Percentiles rank a stretch among this genome's conserved stretches.
phyloP scores from a whole-genome alignment of 2,888 invertebrate species.

The Eupithecia subumbrata region DNA sequence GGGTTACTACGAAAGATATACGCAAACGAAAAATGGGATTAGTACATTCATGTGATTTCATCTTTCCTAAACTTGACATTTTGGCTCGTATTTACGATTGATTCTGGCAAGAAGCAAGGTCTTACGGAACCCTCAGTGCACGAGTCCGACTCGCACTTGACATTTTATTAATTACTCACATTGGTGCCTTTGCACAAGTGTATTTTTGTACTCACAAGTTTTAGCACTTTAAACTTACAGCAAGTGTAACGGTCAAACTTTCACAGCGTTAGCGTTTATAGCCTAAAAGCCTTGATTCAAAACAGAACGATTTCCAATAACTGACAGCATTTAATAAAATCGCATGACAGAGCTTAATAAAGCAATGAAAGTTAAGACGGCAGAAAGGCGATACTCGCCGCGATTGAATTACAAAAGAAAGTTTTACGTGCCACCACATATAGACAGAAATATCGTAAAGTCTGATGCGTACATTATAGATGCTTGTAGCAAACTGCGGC shows the following conservation, averaged over 20 bases:
- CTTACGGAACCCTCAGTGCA: too few relatives aligned
- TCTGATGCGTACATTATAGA: conserved; percentile 56
- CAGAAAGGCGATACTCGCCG: conserved; percentile 65
- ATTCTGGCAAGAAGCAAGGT: too few relatives aligned
- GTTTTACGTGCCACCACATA: conserved; percentile 55
- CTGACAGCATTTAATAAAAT: conserved; percentile 26
- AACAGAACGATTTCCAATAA: conserved; percentile 19
- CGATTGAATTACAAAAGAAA: conserved; percentile 77
- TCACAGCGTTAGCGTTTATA: not conserved
- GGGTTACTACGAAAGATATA: conserved; percentile 1
- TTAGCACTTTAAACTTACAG: not conserved
- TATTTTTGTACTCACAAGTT: not conserved
- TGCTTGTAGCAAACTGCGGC: conserved; percentile 61
- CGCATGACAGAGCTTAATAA: conserved; percentile 51
- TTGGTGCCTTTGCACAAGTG: not conserved
- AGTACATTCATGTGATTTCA: not conserved
- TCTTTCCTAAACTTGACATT: not conserved
- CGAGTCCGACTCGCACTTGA: too few relatives aligned
- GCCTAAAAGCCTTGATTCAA: not conserved
- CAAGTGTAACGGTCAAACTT: not conserved
- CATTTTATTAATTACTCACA: not conserved
- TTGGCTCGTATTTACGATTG: not conserved
- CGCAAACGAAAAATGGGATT: not conserved
- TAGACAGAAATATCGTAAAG: conserved; percentile 64
- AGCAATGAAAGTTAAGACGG: conserved; percentile 67